These are phyloP conservation scores for Eretmocerus hayati DNA, from an alignment of 2,888 invertebrate species.

Conservation along the genomic window DNA sequence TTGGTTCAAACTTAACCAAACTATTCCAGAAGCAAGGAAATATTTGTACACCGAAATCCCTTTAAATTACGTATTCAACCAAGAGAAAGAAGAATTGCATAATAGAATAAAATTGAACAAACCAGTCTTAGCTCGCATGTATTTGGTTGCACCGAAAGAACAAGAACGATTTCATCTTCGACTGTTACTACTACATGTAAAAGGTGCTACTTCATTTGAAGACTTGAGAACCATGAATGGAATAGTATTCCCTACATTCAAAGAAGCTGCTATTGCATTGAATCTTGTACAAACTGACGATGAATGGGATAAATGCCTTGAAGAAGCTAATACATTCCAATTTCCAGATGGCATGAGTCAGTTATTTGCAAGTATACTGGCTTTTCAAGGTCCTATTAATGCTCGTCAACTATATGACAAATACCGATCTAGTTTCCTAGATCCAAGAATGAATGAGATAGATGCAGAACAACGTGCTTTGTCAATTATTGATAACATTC, in stretches of 20 bases:
- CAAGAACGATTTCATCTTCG: background rate
- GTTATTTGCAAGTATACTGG: too few species aligned
- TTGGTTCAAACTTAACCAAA: slow-evolving; percentile 14
- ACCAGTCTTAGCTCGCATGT: slow-evolving; percentile 15
- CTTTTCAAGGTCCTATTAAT: too few species aligned
- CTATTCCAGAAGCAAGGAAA: background rate
- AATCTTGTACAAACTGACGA: too few species aligned
- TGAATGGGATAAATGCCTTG: too few species aligned
- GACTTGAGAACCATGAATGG: background rate
- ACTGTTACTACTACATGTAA: slow-evolving; percentile 2
- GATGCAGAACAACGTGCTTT: too few species aligned
- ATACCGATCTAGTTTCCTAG: too few species aligned
- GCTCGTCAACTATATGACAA: too few species aligned
- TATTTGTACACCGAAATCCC: too few species aligned
- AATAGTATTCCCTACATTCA: background rate
- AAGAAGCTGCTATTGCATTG: slow-evolving; percentile 1
- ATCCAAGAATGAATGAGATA: too few species aligned
- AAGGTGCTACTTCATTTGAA: background rate
- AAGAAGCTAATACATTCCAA: too few species aligned
- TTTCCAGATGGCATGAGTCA: too few species aligned
- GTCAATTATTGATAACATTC: too few species aligned
- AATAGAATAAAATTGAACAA: slow-evolving; percentile 9
- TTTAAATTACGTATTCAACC: slow-evolving; percentile 4
- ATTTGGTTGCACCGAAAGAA: slow-evolving; percentile 14
- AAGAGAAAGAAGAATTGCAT: slow-evolving; percentile 7